phyloP scores from a whole-genome alignment of 2,888 invertebrate genomes.

The Coelogynopora nodosa region DNA sequence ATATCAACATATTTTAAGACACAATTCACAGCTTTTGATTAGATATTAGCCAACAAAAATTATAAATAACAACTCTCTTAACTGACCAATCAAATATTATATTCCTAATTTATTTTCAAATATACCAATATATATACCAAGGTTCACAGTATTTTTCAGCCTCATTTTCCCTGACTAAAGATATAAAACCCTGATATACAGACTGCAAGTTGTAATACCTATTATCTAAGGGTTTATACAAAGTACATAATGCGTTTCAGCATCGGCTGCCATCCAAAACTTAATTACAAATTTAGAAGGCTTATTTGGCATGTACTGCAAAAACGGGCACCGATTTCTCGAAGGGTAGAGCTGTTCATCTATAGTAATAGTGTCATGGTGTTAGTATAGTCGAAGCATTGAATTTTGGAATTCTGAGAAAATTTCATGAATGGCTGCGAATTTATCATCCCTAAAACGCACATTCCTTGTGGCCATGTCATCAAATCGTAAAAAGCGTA shows the following conservation, averaged over 20 bases:
- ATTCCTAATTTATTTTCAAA: too few species aligned
- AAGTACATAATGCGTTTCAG: conserved; percentile 32
- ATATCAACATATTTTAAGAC: too few species aligned
- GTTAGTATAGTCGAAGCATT: conserved; percentile 30
- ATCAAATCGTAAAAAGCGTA: conserved; percentile 36
- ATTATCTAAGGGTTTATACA: conserved; percentile 17
- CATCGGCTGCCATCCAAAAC: neutral
- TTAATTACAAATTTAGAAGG: conserved; percentile 37
- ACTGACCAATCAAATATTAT: too few species aligned
- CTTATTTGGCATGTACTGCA: conserved; percentile 33
- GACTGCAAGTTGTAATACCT: too few species aligned
- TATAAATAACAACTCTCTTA: too few species aligned
- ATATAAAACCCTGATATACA: too few species aligned
- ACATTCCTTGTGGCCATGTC: conserved; percentile 18
- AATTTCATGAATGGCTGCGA: conserved; percentile 10
- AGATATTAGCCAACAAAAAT: too few species aligned
- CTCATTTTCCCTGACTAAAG: neutral
- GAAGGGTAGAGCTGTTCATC: conserved; percentile 33
- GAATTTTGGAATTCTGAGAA: conserved; percentile 18
- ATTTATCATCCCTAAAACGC: conserved; percentile 32
- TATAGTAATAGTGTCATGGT: conserved; percentile 21
- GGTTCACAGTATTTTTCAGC: too few species aligned
- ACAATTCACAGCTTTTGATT: too few species aligned
- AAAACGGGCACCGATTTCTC: conserved; percentile 34
- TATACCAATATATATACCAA: too few species aligned